Evolutionary conservation across 64 coral and sea anemone species (phyloP).

Genomic region (Dendrophyllia cribrosa): DNA sequence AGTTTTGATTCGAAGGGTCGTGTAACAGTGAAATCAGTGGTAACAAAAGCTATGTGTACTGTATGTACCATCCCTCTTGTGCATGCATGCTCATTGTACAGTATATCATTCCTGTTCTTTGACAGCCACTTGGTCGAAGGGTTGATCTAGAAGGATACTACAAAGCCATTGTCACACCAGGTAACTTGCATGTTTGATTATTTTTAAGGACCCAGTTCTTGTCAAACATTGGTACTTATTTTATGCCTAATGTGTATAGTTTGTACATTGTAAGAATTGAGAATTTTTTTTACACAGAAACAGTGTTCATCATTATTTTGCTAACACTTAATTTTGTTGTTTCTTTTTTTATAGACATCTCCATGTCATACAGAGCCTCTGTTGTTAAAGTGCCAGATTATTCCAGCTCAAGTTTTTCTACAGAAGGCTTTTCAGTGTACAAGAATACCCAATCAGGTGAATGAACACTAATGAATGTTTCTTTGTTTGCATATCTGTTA

Average conservation of each 20-base stretch:
- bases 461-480: not conserved
- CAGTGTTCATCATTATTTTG: no score
- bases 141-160: constrained; percentile 83
- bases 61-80: no score
- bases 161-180: constrained; percentile 95
- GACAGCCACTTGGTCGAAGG: constrained; percentile 71
- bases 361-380: constrained; percentile 82
- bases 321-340: not conserved
- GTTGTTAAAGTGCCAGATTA: constrained; percentile 77
- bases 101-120: not conserved
- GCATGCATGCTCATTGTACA: not conserved
- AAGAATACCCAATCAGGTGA: constrained; percentile 80
- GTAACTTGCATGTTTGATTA: not conserved
- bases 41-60: no score
- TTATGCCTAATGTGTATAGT: no score
- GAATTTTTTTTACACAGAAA: no score
- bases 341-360: constrained; percentile 77
- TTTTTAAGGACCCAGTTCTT: no score
- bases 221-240: no score
- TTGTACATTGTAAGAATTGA: no score
- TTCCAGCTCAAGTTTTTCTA: constrained; percentile 89
- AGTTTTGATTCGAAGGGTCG: no score
- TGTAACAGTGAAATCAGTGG: no score
- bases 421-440: constrained; percentile 91
- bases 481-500: not conserved